phyloP scores from a whole-genome alignment of 2,113 vertebrate genomes.

The Cyanistes caeruleus region DNA sequence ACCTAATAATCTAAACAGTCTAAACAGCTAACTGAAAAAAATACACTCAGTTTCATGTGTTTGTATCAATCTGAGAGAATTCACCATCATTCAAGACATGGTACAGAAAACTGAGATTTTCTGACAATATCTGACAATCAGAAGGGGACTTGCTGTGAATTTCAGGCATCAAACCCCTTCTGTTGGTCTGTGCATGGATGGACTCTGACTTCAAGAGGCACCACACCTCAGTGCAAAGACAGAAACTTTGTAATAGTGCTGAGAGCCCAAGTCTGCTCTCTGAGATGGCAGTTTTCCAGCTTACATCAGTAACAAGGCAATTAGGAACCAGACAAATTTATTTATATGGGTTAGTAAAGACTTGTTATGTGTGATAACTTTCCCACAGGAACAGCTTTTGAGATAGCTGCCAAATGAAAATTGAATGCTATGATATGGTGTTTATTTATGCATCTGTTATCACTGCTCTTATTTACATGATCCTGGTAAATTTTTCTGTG shows the following conservation, averaged over 20 bases:
- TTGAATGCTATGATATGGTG: neutral
- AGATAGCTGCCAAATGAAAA: constrained; percentile 51
- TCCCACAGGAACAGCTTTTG: constrained; percentile 34
- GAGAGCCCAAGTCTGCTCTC: neutral
- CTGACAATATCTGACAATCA: neutral
- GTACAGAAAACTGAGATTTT: neutral
- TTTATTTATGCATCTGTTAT: constrained; percentile 60
- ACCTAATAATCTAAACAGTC: neutral
- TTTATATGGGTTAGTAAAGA: constrained; percentile 30
- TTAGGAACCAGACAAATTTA: constrained; percentile 31
- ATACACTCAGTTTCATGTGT: neutral
- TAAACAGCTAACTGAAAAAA: neutral
- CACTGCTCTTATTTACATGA: constrained; percentile 46
- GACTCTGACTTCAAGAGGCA: neutral
- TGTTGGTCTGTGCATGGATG: neutral
- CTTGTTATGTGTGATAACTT: constrained; percentile 8
- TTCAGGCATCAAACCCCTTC: neutral
- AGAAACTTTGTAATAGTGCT: neutral
- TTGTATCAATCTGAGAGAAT: neutral
- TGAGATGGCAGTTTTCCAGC: neutral
- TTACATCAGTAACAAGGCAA: neutral
- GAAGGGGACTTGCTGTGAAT: neutral
- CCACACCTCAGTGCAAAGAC: neutral
- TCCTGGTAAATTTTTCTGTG: neutral
- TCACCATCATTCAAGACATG: neutral